Percentiles rank a stretch among this genome's conserved stretches.
Conservation (phyloP, 1,140 invertebrate species). For the Drosophila lowei region DNA sequence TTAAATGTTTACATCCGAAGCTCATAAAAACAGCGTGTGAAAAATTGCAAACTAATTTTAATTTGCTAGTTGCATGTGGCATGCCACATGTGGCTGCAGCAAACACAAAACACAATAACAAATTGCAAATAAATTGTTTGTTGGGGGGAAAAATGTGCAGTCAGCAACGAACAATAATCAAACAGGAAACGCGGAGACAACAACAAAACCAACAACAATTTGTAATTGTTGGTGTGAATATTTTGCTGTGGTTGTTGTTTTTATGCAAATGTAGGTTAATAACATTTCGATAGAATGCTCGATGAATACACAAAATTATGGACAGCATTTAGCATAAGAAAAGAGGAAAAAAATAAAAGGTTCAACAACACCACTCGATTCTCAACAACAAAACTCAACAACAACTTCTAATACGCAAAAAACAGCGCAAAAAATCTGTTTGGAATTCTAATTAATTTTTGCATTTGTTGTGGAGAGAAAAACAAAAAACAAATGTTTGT, state of each 20-base stretch:
- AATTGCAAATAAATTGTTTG: slow-evolving; percentile 70
- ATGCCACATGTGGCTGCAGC: slow-evolving; percentile 22
- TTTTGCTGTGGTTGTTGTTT: slow-evolving; percentile 31
- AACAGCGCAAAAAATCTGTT: slow-evolving; percentile 1
- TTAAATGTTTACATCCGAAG: slow-evolving; percentile 76
- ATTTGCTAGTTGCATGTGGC: slow-evolving; percentile 71
- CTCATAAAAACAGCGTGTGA: slow-evolving; percentile 75
- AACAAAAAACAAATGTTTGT: not conserved
- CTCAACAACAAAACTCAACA: not conserved
- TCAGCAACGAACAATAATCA: slow-evolving; percentile 46
- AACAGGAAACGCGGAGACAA: slow-evolving; percentile 69
- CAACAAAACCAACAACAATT: slow-evolving; percentile 55
- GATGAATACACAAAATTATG: slow-evolving; percentile 57
- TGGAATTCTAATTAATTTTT: slow-evolving; percentile 43
- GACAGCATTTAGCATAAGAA: slow-evolving; percentile 2
- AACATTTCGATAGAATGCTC: slow-evolving; percentile 75
- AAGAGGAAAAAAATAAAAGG: too few relatives aligned
- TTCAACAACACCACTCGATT: slow-evolving; percentile 16
- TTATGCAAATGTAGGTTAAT: slow-evolving; percentile 80
- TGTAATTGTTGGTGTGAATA: slow-evolving; percentile 45
- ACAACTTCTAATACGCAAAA: too few relatives aligned
- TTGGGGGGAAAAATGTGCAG: slow-evolving; percentile 55
- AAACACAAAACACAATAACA: slow-evolving; percentile 39
- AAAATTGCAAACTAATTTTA: slow-evolving; percentile 75
- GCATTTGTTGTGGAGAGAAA: slow-evolving; percentile 22